Percentiles rank a stretch among this genome's conserved stretches.
Conservation (phyloP, 2,797 vertebrate species). For the Dendrocincla fuliginosa region DNA sequence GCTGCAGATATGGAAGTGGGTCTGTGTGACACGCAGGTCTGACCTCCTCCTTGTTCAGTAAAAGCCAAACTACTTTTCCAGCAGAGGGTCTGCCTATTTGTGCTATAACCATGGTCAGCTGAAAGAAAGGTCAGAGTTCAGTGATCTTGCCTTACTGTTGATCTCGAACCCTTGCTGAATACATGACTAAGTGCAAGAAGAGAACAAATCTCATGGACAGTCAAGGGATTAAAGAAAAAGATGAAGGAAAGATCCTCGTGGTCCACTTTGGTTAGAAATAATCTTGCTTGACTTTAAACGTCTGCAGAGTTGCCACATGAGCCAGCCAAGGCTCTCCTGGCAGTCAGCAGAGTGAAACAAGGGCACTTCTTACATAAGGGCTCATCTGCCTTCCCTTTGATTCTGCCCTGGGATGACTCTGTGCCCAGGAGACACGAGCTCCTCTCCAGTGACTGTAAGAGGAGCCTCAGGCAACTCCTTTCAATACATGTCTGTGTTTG, state of each 20-base stretch:
- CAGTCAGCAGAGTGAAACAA: neutral
- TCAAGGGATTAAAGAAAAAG: neutral
- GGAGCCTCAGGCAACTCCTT: slow-evolving; percentile 18
- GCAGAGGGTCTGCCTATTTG: neutral
- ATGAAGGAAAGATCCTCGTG: neutral
- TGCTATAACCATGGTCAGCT: neutral
- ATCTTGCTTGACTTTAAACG: neutral
- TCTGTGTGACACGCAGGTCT: neutral
- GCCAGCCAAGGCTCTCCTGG: neutral
- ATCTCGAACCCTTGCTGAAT: neutral
- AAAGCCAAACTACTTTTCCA: neutral
- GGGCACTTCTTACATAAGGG: neutral
- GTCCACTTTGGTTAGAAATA: neutral
- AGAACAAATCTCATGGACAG: neutral
- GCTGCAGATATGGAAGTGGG: neutral
- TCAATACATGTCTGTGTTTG: neutral
- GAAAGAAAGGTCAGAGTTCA: neutral
- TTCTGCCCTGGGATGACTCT: neutral
- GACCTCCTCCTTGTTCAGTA: neutral
- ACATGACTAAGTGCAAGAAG: neutral
- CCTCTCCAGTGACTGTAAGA: neutral
- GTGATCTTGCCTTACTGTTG: neutral
- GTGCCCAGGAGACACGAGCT: neutral
- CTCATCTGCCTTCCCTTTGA: neutral
- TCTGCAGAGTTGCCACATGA: neutral